Base-by-base conservation (phyloP, 2,113 vertebrate genomes). In the Chaetorhynchus papuensis region DNA sequence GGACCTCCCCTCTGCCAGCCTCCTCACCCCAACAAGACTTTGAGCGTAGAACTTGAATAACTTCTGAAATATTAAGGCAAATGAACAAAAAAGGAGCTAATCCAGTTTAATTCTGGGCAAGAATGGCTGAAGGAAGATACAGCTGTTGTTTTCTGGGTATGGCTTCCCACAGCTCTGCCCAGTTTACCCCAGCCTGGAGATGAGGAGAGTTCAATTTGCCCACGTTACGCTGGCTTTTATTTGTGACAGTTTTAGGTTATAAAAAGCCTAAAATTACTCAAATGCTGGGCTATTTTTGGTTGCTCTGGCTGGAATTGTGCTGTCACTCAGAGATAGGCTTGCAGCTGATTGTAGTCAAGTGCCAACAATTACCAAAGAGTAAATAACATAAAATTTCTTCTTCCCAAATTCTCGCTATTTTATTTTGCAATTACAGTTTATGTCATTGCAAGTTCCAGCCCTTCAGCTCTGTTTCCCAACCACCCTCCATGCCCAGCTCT, bases 371-470 rank as follows among this genome's bases (percentile, higher is more conserved):
- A 90, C 70, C 57, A 85, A 3, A 68, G 66, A 76, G 82, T 87
- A 96, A 97, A 93, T 93, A 94, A 79, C 66, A 91, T 6, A 79
- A 82, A 75, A 87, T 65, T 53, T 47, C 78, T 26, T 72, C 41
- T 90, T 95, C 74, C 70, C 41, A 60, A 71, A 39, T 5, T 12
- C 65, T 82, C 52, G 49, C 44, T 90, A 41, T 79, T 96, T 89
- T 53, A 41, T 87, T 93, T 90, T 94, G 75, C 79, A 85, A 76
- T 72, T 87, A 54, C 0, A 84, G 27, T 52, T 95, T 44, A 68
- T 23, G 54, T 12, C 21, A 74, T 44, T 63, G 16, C 24, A 57
- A 69, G 37, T 66, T 61, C 9, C 24, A 76, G 35, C 59, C 39
- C 42, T 88, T 57, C 57, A 65, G 86, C 49, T 89, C 23, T 10